Conservation (phyloP, 2,797 vertebrate species). For the Tachyglossus aculeatus region DNA sequence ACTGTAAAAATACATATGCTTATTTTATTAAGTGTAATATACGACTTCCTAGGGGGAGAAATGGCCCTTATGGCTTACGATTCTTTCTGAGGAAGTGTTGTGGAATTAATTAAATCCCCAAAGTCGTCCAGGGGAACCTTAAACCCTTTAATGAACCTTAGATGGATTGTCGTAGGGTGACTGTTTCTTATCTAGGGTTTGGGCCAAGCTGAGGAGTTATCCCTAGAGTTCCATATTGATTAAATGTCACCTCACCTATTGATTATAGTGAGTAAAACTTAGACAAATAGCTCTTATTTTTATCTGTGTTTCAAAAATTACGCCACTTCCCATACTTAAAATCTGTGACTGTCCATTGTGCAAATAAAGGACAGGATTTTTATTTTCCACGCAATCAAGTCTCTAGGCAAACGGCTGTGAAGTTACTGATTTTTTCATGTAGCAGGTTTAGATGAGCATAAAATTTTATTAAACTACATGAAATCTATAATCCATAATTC, state of each 20-base stretch:
- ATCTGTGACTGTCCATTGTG: background rate
- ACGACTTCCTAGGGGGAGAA: background rate
- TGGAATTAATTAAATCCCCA: background rate
- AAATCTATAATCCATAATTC: background rate
- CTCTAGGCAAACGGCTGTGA: background rate
- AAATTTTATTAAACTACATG: background rate
- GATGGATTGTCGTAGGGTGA: background rate
- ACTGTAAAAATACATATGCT: background rate
- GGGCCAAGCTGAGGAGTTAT: background rate
- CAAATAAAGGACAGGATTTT: background rate
- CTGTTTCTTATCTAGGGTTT: slow-evolving; percentile 1
- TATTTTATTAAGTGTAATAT: background rate
- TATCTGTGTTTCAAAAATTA: background rate
- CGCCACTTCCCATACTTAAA: background rate
- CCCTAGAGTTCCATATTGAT: background rate
- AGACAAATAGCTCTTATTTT: slow-evolving; percentile 19
- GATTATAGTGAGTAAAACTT: background rate
- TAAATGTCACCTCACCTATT: background rate
- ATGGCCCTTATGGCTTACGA: background rate
- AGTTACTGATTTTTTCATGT: background rate
- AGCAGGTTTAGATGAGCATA: background rate
- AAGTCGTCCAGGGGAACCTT: slow-evolving; percentile 5
- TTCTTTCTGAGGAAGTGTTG: background rate
- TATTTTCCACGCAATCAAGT: background rate
- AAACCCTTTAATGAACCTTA: background rate